These are phyloP conservation scores for Lamproptera curius DNA, from an alignment of 2,888 invertebrate species.

Conservation along the genomic window DNA sequence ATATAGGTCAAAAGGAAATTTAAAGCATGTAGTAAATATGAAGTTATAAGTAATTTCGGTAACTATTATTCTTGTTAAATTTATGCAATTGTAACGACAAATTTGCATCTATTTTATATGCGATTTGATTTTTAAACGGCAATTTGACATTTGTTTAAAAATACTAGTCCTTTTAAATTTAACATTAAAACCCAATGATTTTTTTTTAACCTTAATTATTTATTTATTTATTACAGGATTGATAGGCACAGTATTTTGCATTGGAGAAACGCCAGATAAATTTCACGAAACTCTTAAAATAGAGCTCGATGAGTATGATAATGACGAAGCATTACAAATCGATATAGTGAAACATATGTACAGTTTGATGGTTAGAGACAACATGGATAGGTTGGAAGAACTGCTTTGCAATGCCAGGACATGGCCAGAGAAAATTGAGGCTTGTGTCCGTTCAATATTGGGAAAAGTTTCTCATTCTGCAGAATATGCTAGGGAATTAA, in stretches of 20 bases:
- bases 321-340: constrained; percentile 40
- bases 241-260: constrained; percentile 47
- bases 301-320: constrained; percentile 31
- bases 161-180: too few species aligned
- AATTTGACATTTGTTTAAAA: too few species aligned
- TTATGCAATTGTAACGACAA: too few species aligned
- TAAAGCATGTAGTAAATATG: too few species aligned
- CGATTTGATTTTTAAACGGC: too few species aligned
- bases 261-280: constrained; percentile 45
- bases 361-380: constrained; percentile 33
- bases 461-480: constrained; percentile 38
- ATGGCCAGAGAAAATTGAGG: constrained; percentile 36
- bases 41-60: too few species aligned
- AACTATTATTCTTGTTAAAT: too few species aligned
- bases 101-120: too few species aligned
- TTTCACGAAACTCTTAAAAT: constrained; percentile 33
- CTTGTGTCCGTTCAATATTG: constrained; percentile 34
- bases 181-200: too few species aligned
- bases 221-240: constrained; percentile 38
- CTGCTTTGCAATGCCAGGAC: constrained; percentile 21
- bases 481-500: constrained; percentile 38
- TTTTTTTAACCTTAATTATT: too few species aligned
- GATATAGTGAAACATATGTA: constrained; percentile 45
- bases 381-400: constrained; percentile 23
- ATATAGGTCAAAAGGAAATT: too few species aligned